Percentiles rank a stretch among this genome's conserved stretches.
Conservation (phyloP, 2,888 invertebrate genomes). For the Euclidia mi region DNA sequence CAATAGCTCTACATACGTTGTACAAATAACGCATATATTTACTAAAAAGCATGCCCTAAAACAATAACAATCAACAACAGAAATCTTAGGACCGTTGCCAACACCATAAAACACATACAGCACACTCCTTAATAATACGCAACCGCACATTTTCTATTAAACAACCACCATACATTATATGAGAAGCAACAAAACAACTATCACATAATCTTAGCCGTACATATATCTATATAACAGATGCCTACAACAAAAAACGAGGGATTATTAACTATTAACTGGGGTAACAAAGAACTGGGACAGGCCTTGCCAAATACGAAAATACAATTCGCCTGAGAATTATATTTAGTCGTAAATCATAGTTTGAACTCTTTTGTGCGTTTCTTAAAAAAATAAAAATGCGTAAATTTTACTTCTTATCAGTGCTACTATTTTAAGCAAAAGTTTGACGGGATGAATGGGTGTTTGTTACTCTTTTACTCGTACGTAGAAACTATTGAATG, state of each 20-base stretch:
- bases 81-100: neutral
- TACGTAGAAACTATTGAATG: too few relatives aligned
- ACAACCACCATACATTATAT: constrained; percentile 31
- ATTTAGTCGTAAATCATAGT: constrained; percentile 73
- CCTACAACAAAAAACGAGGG: constrained; percentile 41
- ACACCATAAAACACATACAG: constrained; percentile 6
- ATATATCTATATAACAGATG: constrained; percentile 21
- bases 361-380: constrained; percentile 55
- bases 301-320: constrained; percentile 49
- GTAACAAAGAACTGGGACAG: constrained; percentile 43
- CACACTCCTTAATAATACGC: constrained; percentile 9
- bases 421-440: too few relatives aligned
- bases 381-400: too few relatives aligned
- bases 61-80: neutral
- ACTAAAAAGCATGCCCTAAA: neutral
- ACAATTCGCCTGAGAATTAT: constrained; percentile 62
- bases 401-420: too few relatives aligned
- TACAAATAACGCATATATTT: too few relatives aligned
- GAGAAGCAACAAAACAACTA: constrained; percentile 28
- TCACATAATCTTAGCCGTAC: constrained; percentile 16
- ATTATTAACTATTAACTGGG: constrained; percentile 54
- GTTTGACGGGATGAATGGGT: too few relatives aligned
- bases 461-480: too few relatives aligned
- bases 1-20: too few relatives aligned
- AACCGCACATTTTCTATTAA: constrained; percentile 15